Conservation (phyloP, 1,140 invertebrate genomes). For the Drosophila watanabei region DNA sequence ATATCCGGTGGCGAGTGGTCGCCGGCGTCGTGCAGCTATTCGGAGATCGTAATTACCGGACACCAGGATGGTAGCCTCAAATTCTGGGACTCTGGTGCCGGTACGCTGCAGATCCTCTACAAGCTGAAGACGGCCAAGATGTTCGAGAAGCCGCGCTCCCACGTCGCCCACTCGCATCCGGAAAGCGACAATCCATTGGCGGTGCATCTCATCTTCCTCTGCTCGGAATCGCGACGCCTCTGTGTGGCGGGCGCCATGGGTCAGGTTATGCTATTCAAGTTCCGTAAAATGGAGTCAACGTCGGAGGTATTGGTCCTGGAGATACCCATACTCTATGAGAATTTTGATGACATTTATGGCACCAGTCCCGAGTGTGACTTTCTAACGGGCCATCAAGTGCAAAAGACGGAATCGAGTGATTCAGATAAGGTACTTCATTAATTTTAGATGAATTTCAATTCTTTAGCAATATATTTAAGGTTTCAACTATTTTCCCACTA, state of each 20-base stretch:
- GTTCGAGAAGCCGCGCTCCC: conserved; percentile 91
- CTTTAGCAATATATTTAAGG: neutral
- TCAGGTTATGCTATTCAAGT: conserved; percentile 98
- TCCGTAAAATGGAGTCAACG: conserved; percentile 94
- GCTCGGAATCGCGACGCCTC: conserved; percentile 95
- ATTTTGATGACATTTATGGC: conserved; percentile 92
- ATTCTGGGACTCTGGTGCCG: conserved; percentile 98
- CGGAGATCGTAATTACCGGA: conserved; percentile 98
- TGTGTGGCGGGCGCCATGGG: conserved; percentile 95
- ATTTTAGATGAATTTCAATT: neutral
- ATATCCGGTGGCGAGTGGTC: conserved; percentile 98
- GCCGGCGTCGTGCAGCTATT: conserved; percentile 96
- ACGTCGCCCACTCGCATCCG: conserved; percentile 83
- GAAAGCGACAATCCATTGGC: conserved; percentile 95
- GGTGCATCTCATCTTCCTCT: conserved; percentile 96
- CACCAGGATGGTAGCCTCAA: conserved; percentile 98
- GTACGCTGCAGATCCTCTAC: conserved; percentile 97
- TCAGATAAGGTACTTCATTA: conserved; percentile 86
- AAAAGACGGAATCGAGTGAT: conserved; percentile 87
- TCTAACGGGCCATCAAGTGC: conserved; percentile 88
- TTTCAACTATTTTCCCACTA: neutral
- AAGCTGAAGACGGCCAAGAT: conserved; percentile 99
- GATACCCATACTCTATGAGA: conserved; percentile 94
- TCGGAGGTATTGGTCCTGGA: conserved; percentile 95
- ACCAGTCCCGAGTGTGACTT: conserved; percentile 92